A percentile compares a stretch with the other conserved stretches of the same genome.
phyloP scores from a whole-genome alignment of 2,888 invertebrate species.

The Dryomyza anilis region DNA sequence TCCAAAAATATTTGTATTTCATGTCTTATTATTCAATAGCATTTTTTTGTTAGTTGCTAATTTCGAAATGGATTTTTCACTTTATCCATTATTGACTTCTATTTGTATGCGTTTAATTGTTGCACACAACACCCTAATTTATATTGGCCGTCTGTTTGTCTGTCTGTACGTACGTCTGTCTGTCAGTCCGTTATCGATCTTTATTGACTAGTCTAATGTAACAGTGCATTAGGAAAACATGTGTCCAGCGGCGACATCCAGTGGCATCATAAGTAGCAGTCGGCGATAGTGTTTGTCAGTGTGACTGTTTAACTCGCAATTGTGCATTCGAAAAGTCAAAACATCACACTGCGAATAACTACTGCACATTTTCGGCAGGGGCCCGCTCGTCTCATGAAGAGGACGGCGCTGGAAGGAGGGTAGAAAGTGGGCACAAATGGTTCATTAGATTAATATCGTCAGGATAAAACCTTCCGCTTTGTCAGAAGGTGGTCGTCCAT shows the following conservation, averaged over 20 bases:
- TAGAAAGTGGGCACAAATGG: not conserved
- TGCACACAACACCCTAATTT: no score
- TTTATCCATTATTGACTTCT: no score
- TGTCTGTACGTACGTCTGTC: no score
- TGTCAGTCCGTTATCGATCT: no score
- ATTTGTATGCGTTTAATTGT: no score
- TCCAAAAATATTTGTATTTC: no score
- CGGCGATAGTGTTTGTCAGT: not conserved
- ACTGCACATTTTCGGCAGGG: not conserved
- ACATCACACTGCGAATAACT: conserved; percentile 1
- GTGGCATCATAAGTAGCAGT: not conserved
- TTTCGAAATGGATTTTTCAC: no score
- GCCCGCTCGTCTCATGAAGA: no score
- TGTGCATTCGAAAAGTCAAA: not conserved
- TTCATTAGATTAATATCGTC: conserved; percentile 9
- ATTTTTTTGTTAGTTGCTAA: no score
- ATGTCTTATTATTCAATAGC: no score
- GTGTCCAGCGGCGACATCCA: not conserved
- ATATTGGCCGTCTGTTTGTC: no score
- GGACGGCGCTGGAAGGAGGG: not conserved
- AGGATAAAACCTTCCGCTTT: not conserved
- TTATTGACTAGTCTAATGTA: not conserved
- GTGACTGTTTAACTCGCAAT: not conserved
- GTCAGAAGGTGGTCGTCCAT: not conserved
- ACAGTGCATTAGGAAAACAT: not conserved